Base-by-base conservation (phyloP, 2,797 vertebrate genomes). In the Echeneis naucrates region DNA sequence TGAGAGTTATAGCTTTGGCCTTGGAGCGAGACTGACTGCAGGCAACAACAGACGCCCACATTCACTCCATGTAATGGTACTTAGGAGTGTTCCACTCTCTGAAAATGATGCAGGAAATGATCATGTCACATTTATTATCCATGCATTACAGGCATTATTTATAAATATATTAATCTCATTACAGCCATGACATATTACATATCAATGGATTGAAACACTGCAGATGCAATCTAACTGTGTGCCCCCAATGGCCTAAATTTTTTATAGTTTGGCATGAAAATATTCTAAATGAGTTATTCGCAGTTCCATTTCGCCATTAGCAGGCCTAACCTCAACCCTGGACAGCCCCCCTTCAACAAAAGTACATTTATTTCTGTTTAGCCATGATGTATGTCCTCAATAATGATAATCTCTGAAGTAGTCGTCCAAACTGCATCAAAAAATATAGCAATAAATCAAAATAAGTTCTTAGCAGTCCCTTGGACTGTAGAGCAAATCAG, bases 1-100 rank as follows among this genome's bases (percentile, higher is more conserved):
- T 69, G 11, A 37, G 59, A 76, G 65, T 74, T 73, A 76, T 50
- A 75, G 52, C 54, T 19, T 58, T 9, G 66, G 64, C 84, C 82
- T 77, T 68, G 71, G 45, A 81, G 70, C 13, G 4, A 68, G 55
- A 75, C 72, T 33, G 57, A 58, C 75, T 48, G 55, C 56, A 71
- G 53, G 60, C 68, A 74, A 73, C 70, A 70, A 75, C 52, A 72
- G 66, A 77, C 30, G 40, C 56, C 71, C 60, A 74, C 64, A 40
- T 71, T 77, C 67, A 66, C 64, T 53, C 13, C 35, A 65, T 72
- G 60, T 77, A 61, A 70, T 64, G 24, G 53, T 24, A 14, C 59
- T 71, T 16, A 42, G 32, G 37, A 59, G 48, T 4, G 17, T 17
- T 64, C 47, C 38, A 21, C 61, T 53, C 58, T 67, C 50, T 71